These are phyloP conservation scores for Ammodytes marinus DNA, from an alignment of 2,113 vertebrate species.

Conservation along the genomic window DNA sequence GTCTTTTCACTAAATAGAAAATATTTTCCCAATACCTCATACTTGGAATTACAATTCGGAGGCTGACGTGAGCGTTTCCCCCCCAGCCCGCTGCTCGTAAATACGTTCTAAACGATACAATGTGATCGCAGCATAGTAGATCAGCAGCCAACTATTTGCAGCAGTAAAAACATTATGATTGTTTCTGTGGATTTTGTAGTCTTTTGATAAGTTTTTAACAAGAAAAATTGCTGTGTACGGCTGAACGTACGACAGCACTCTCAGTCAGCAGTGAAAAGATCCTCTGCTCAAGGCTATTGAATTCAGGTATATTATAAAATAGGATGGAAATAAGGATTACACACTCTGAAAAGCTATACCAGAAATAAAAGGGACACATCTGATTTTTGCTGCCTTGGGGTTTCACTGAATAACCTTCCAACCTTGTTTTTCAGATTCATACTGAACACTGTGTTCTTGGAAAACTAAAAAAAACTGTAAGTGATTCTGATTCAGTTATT, in stretches of 20 bases:
- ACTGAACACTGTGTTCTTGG: slow-evolving; percentile 57
- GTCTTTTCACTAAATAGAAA: too few relatives aligned
- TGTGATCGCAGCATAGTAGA: neutral
- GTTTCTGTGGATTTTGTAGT: neutral
- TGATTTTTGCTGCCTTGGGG: slow-evolving; percentile 42
- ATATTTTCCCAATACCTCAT: neutral
- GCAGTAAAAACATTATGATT: slow-evolving; percentile 11
- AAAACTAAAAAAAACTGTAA: slow-evolving; percentile 26
- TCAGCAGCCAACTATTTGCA: neutral
- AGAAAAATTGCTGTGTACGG: neutral
- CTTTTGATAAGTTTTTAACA: slow-evolving; percentile 5
- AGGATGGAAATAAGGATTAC: neutral
- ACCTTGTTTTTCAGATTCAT: slow-evolving; percentile 43
- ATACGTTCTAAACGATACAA: neutral
- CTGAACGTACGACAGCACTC: too few relatives aligned
- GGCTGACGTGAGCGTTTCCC: neutral
- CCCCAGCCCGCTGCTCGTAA: neutral
- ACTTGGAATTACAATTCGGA: neutral
- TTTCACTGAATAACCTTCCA: slow-evolving; percentile 30
- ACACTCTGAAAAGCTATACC: slow-evolving; percentile 27
- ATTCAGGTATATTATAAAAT: too few relatives aligned
- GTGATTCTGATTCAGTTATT: slow-evolving; percentile 38
- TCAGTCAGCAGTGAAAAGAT: too few relatives aligned
- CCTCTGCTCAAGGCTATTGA: too few relatives aligned
- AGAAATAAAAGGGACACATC: slow-evolving; percentile 49